A percentile compares a stretch with the other conserved stretches of the same genome.
Evolutionary conservation across 2,113 vertebrate genomes (phyloP).

Genomic region (Podarcis muralis): DNA sequence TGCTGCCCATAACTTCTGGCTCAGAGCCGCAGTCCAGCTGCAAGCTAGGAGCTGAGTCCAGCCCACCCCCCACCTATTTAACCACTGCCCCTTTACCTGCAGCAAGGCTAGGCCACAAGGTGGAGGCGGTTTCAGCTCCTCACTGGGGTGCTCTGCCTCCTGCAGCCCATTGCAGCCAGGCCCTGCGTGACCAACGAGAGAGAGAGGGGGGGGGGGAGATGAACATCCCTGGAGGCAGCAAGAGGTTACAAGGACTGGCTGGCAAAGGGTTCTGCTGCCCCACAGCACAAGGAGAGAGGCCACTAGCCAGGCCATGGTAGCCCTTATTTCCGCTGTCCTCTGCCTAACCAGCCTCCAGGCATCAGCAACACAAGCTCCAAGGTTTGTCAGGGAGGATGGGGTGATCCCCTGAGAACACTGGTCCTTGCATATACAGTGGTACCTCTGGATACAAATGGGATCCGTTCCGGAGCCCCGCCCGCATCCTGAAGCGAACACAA

Average conservation of each 20-base stretch:
- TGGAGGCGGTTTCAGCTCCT: background rate
- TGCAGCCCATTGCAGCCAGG: accelerated
- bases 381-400: too few species aligned
- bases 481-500: too few species aligned
- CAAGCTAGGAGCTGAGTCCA: background rate
- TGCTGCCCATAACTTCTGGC: too few species aligned
- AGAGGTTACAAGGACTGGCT: background rate
- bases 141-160: accelerated
- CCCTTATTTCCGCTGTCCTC: background rate
- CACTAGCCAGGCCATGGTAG: background rate
- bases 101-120: background rate
- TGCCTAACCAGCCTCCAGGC: background rate
- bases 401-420: background rate
- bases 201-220: background rate
- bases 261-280: background rate
- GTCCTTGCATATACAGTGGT: too few species aligned
- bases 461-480: too few species aligned
- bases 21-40: background rate
- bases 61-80: background rate
- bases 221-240: background rate
- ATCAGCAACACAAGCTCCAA: too few species aligned
- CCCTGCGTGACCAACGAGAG: slow-evolving; percentile 18
- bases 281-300: background rate
- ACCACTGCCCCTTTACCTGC: slow-evolving; percentile 49
- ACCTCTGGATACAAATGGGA: too few species aligned